Base-by-base conservation (phyloP, 1,140 invertebrate genomes). In the Portunus trituberculatus region DNA sequence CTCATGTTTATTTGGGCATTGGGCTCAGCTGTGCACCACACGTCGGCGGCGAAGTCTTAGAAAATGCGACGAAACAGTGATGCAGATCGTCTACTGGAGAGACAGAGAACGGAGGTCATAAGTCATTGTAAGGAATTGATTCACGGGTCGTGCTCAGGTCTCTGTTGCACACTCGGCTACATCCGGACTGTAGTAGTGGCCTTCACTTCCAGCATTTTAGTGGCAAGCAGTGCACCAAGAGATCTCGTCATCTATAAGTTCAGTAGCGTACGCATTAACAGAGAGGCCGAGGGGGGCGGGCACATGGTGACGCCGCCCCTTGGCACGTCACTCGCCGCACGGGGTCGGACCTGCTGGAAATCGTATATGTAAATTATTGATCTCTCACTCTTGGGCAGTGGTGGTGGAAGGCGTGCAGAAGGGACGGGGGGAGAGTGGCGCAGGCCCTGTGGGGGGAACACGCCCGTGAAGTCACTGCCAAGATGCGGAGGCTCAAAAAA, bases 21-120 rank as follows among this genome's bases (percentile, higher is more conserved):
- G 20, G 67, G 67, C n/a, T 76, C 6, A 76, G 6, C n/a, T 76
- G n/a, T n/a, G 20, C 20, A 76, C 67, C 67, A 76, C 67, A 76
- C 20, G 25, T n/a, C 20, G 67, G 20, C 67, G 67, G 67, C 67
- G 67, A n/a, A 25, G 67, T 76, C 67, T 76, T 20, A n/a, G 67
- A n/a, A n/a, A 76, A 25, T n/a, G 67, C 8, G 67, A 76, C 20
- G 67, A 76, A 20, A 76, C 67, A 76, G 67, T 76, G 12, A 76
- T 76, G 67, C 67, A 76, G 67, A n/a, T 25, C n/a, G 67, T 76
- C 67, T 76, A 76, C 67, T 76, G 67, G 67, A 76, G 67, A 76
- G 67, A n/a, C 67, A n/a, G 67, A 76, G 67, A 76, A 76, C 20
- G 4, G 20, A 76, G 67, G 20, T 76, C 67, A 76, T 76, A 76